Evolutionary conservation across 2,797 vertebrate species (phyloP), one percentile per base, ranked within the genome.

Genomic region (Danio albolineatus): DNA sequence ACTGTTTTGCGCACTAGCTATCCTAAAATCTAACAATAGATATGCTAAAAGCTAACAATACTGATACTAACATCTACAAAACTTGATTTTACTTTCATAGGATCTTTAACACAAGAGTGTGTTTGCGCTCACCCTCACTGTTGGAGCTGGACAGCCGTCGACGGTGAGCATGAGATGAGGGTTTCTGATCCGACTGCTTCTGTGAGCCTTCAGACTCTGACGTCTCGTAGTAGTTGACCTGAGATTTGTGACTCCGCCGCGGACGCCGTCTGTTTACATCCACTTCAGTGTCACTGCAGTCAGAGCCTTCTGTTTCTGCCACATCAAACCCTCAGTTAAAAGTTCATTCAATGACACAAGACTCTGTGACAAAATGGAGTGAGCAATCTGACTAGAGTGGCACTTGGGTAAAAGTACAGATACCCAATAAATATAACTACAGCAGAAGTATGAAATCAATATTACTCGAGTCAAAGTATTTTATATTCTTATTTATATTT

Each of bases 141-240:
- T 96, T 97, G 38, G 98, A 98, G 73, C 95, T 98, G 82, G 97
- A 97, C 10, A 97, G 94, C 44, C 88, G 93, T 77, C 96, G 95
- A 64, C 94, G 95, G 5, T 95, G 94, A 73, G 86, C 93, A 65
- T 86, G 93, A 75, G 93, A 91, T 14, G 89, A 92, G 86, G 93
- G 93, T 13, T 88, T 82, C 80, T 44, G 84, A 36, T 88, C 87
- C 0, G 93, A 81, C 7, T 93, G 91, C 39, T 94, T 92, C 67
- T 90, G 93, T 8, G 97, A 98, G 82, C 93, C 94, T 10, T 98
- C 97, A 0, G 96, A 98, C 88, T 98, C 97, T 0, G 98, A 96
- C n/a, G 97, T 97, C 90, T 99, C 98, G 0, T 95, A 94, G 80
- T 99, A 99, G 92, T 99, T 99, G 75, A 99, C 97, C 89, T 97